Evolutionary conservation across 2,888 invertebrate species (phyloP), one percentile per base, ranked within the genome.

Genomic region (Pristionchus arcanus): DNA sequence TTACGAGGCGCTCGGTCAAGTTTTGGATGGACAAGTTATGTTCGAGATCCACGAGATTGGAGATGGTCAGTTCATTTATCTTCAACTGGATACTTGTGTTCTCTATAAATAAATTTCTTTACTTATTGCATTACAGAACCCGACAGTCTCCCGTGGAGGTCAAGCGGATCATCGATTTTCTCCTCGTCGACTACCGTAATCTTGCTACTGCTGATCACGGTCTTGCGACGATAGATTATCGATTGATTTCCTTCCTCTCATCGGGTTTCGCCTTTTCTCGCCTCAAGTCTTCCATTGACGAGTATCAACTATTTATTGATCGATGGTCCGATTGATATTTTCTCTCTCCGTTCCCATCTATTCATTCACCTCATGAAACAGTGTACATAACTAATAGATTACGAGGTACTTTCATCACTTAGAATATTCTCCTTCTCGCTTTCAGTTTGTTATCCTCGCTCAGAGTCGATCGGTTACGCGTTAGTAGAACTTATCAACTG

Each of bases 21-120:
- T 55, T 15, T 34, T 88, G 5, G 88, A 88, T 37, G 42, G 77
- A 74, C 53, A 88, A 37, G 89, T 92, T 28, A 91, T 91, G 66
- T 93, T 91, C 90, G 91, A 92, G 74, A 93, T 93, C 87, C 93
- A 93, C 84, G 93, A 93, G 55, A 93, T 93, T 89, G 92, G 92
- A 87, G 93, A 93, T 90, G 92, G 92, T 92, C 16, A 83, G 91
- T 66, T 87, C 3, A 4, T 63, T 25, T 7, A n/a, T 85, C 34
- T 28, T 37, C 42, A 42, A 42, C 42, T 42, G 42, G 9, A 5
- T 42, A 42, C 9, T 42, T 42, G 3, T 42, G 3, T 42, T 42
- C 9, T 3, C 42, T 42, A 42, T 5, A 42, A 42, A 42, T 42
- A 42, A 42, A 5, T 9, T 42, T 42, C 42, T 63, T 34, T 59